A percentile compares a stretch with the other conserved stretches of the same genome.
phyloP scores from a whole-genome alignment of 2,113 vertebrate genomes.

The Columba janthina region DNA sequence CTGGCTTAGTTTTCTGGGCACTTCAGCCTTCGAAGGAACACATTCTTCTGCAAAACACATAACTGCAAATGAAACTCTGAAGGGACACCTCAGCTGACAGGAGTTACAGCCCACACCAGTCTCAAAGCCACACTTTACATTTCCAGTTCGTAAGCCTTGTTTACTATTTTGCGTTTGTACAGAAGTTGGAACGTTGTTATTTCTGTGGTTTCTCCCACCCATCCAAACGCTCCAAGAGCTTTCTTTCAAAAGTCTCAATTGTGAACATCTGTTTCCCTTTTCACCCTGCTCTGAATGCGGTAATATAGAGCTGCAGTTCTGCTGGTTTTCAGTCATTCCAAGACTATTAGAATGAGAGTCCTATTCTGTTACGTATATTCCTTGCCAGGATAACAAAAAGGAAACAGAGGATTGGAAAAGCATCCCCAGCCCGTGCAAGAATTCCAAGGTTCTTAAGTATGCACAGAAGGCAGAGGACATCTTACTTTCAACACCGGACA shows the following conservation, averaged over 20 bases:
- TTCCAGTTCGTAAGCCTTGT: not conserved
- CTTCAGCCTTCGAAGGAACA: not conserved
- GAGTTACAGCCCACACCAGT: not conserved
- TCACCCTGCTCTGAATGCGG: not conserved
- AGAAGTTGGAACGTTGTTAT: conserved; percentile 18
- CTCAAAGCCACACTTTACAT: not conserved
- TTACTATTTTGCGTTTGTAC: conserved; percentile 5
- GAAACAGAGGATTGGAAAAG: not conserved
- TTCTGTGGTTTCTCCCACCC: conserved; percentile 18
- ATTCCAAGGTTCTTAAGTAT: not conserved
- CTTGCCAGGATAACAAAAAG: not conserved
- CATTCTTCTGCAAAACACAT: conserved; percentile 69
- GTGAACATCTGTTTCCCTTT: conserved; percentile 56
- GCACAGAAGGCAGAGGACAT: not conserved
- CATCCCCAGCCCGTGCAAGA: not conserved
- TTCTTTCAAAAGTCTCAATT: conserved; percentile 2
- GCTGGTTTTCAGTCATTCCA: not conserved
- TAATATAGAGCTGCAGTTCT: not conserved
- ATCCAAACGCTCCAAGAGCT: not conserved
- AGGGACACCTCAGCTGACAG: not conserved
- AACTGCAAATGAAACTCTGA: conserved; percentile 21
- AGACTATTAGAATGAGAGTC: not conserved
- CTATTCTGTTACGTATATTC: not conserved
- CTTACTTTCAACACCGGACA: not conserved
- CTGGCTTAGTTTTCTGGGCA: conserved; percentile 16